A percentile compares a stretch with the other conserved stretches of the same genome.
phyloP scores from a whole-genome alignment of 2,888 invertebrate species.

The Digitonthophagus gazella region DNA sequence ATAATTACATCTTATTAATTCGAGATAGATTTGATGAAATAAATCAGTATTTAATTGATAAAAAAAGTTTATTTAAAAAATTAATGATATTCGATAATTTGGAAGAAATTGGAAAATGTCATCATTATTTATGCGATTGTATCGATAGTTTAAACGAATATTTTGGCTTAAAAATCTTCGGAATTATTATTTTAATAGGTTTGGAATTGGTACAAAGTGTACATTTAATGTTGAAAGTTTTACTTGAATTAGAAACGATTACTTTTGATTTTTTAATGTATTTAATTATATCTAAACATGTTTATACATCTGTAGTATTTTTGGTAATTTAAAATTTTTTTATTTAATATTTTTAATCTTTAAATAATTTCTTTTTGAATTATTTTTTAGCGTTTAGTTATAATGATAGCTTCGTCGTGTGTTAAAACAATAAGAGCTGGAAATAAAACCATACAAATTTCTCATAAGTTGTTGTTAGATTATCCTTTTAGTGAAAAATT shows the following conservation, averaged over 20 bases:
- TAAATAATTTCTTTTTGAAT: not conserved
- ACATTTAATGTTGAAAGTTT: constrained; percentile 9
- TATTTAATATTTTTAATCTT: not conserved
- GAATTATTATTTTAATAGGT: constrained; percentile 16
- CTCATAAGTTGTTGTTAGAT: constrained; percentile 17
- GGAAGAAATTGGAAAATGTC: not conserved
- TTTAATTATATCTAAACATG: not conserved
- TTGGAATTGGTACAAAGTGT: constrained; percentile 18
- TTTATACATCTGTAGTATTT: constrained; percentile 1
- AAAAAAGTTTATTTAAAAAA: not conserved
- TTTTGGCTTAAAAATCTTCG: constrained; percentile 20
- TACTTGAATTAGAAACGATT: not conserved
- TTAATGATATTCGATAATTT: not conserved
- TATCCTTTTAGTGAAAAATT: not conserved
- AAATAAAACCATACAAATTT: constrained; percentile 15
- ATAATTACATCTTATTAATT: constrained; percentile 8
- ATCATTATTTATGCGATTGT: constrained; percentile 15
- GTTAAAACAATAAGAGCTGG: constrained; percentile 6
- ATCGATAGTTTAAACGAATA: constrained; percentile 19
- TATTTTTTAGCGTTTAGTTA: constrained; percentile 17
- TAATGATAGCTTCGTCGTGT: constrained; percentile 20
- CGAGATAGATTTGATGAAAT: constrained; percentile 17
- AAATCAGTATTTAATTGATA: not conserved
- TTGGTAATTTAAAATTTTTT: constrained; percentile 15
- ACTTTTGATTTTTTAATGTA: not conserved